phyloP scores from a whole-genome alignment of 2,113 vertebrate species.

The Anoplopoma fimbria region DNA sequence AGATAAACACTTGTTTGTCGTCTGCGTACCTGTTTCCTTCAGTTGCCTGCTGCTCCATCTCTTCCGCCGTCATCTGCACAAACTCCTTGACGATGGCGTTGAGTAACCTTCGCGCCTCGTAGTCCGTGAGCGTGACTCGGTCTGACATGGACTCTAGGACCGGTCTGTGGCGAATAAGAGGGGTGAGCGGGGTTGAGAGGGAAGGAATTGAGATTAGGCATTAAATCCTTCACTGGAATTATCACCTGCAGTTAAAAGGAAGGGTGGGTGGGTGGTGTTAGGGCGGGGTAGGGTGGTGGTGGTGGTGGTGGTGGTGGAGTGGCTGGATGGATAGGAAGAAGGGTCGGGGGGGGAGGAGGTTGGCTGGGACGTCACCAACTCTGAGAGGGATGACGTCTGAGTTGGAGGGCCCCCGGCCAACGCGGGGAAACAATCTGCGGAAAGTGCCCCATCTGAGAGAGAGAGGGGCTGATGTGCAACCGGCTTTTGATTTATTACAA shows the following conservation, averaged over 20 bases:
- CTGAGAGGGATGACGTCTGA: conserved; percentile 61
- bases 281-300: conserved; percentile 17
- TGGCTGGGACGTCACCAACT: conserved; percentile 61
- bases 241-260: conserved; percentile 50
- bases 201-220: conserved; percentile 36
- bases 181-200: conserved; percentile 16
- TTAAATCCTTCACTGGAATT: conserved; percentile 33
- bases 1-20: background rate
- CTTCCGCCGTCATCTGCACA: conserved; percentile 90
- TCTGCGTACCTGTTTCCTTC: conserved; percentile 91
- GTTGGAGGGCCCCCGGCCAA: conserved; percentile 70
- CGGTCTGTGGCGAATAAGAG: conserved; percentile 77
- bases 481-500: conserved; percentile 76
- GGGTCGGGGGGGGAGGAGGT: conserved; percentile 8
- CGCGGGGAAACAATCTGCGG: conserved; percentile 72
- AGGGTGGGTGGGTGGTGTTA: background rate
- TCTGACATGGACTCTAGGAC: conserved; percentile 88
- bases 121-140: conserved; percentile 86
- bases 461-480: conserved; percentile 40
- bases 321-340: conserved; percentile 21
- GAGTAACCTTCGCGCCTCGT: conserved; percentile 91
- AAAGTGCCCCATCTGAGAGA: conserved; percentile 73
- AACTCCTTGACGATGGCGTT: conserved; percentile 93
- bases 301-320: background rate
- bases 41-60: conserved; percentile 87